phyloP scores from a whole-genome alignment of 2,888 invertebrate species.

The Heliconius ismenius region DNA sequence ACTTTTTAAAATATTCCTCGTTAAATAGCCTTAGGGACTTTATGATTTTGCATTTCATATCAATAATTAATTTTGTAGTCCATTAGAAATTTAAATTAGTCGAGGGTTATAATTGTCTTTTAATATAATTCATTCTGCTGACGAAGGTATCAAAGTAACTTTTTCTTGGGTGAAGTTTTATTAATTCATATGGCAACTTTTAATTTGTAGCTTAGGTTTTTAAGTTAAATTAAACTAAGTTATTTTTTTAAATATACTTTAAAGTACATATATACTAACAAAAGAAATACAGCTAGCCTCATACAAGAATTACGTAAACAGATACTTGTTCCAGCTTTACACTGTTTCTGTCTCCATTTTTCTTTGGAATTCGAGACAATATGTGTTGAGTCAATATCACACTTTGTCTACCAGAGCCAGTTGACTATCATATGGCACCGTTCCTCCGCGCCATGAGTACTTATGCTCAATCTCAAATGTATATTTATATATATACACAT shows the following conservation, averaged over 20 bases:
- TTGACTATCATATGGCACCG: too few species aligned
- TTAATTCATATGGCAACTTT: not conserved
- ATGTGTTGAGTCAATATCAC: too few species aligned
- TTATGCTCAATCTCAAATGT: too few species aligned
- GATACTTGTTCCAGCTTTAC: too few species aligned
- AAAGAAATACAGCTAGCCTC: not conserved
- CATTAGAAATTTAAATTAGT: conserved; percentile 19
- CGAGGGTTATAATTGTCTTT: conserved; percentile 3
- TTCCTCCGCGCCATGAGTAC: too few species aligned
- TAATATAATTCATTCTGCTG: not conserved
- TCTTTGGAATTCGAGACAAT: too few species aligned
- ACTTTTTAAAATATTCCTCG: conserved; percentile 11
- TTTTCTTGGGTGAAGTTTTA: not conserved
- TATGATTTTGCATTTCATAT: conserved; percentile 10
- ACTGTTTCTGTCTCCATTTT: too few species aligned
- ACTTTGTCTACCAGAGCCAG: too few species aligned
- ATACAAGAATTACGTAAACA: too few species aligned
- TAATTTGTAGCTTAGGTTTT: not conserved
- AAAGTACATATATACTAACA: not conserved
- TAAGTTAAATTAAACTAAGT: not conserved
- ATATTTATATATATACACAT: not conserved
- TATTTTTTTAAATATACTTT: not conserved
- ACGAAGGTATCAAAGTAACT: not conserved
- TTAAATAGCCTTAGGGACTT: conserved; percentile 10
- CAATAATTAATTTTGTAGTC: conserved; percentile 17